A percentile compares a stretch with the other conserved stretches of the same genome.
These are phyloP conservation scores for Burhinus bistriatus DNA, from an alignment of 2,113 vertebrate genomes.

Conservation along the genomic window DNA sequence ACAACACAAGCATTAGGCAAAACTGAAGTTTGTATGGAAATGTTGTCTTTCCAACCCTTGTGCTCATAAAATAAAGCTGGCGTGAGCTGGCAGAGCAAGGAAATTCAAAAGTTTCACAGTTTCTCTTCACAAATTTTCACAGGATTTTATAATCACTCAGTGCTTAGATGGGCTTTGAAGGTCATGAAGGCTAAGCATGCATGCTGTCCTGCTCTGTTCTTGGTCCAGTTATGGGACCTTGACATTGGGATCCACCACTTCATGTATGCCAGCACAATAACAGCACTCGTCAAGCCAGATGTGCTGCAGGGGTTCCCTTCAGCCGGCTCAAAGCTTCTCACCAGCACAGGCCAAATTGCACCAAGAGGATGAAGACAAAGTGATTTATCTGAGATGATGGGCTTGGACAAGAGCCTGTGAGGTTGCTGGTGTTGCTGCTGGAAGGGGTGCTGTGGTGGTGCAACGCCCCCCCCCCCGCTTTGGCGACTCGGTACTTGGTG, in stretches of 20 bases:
- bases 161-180: background rate
- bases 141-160: background rate
- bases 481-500: too few relatives aligned
- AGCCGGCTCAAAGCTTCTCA: rapidly evolving
- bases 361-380: background rate
- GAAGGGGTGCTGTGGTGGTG: too few relatives aligned
- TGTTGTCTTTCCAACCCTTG: background rate
- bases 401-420: background rate
- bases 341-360: background rate
- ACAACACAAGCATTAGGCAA: background rate
- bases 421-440: background rate
- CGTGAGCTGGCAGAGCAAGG: background rate
- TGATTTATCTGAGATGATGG: background rate
- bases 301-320: background rate
- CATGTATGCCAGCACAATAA: background rate
- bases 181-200: background rate
- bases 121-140: background rate
- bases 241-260: background rate
- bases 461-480: too few relatives aligned
- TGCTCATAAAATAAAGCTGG: background rate
- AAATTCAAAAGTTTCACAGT: background rate
- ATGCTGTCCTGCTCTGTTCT: background rate
- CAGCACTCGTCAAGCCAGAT: background rate
- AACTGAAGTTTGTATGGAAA: background rate
- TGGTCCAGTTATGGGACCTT: background rate